Percentiles rank a stretch among this genome's conserved stretches.
Conservation (phyloP, 2,113 vertebrate genomes). For the Mustelus asterias region DNA sequence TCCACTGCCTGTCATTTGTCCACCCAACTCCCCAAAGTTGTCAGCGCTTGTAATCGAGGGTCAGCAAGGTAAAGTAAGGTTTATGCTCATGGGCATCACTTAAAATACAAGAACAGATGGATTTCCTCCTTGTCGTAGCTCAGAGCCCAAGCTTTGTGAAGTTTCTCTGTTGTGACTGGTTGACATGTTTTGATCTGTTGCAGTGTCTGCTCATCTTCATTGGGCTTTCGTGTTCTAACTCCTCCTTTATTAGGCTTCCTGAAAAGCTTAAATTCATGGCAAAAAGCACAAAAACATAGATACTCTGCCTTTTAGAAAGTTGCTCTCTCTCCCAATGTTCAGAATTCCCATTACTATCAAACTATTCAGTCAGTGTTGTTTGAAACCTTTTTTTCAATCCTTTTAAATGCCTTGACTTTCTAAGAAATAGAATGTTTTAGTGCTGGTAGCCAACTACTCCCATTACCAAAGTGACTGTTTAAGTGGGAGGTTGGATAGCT, state of each 20-base stretch:
- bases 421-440: background rate
- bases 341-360: background rate
- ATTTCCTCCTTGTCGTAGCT: background rate
- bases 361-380: background rate
- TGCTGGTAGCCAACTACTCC: background rate
- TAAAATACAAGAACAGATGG: background rate
- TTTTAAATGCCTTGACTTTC: background rate
- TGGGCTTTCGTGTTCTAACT: background rate
- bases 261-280: background rate
- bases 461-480: background rate
- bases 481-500: background rate
- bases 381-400: background rate
- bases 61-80: background rate
- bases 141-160: background rate
- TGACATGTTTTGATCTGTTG: slow-evolving; percentile 33
- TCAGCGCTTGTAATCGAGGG: background rate
- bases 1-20: background rate
- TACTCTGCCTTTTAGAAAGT: background rate
- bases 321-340: background rate
- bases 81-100: background rate
- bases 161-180: background rate
- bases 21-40: background rate
- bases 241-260: background rate
- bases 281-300: background rate
- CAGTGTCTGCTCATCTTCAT: background rate